A percentile compares a stretch with the other conserved stretches of the same genome.
Evolutionary conservation across 2,797 vertebrate species (phyloP).

Genomic region (Ciconia nigra): DNA sequence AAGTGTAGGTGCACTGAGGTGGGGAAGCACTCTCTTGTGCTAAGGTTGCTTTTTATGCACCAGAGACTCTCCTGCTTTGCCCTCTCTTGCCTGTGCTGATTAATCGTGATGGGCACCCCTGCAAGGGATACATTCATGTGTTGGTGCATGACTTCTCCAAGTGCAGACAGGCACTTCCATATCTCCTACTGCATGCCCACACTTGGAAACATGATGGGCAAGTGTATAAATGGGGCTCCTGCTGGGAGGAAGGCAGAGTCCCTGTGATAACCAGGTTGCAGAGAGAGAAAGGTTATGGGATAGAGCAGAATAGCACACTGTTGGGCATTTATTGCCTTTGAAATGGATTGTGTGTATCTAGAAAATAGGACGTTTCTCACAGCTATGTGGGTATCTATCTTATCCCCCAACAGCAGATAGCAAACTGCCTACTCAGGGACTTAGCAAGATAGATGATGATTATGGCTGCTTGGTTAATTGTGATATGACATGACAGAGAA

Average conservation of each 20-base stretch:
- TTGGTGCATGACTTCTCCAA: neutral
- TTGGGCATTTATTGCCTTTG: neutral
- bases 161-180: neutral
- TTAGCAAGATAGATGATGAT: neutral
- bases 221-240: neutral
- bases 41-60: neutral
- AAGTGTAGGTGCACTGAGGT: neutral
- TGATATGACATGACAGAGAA: constrained; percentile 29
- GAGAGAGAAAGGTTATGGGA: neutral
- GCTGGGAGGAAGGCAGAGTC: neutral
- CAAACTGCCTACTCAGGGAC: neutral
- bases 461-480: constrained; percentile 35
- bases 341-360: neutral
- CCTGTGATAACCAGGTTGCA: neutral
- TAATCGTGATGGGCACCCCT: rapidly evolving
- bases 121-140: rapidly evolving
- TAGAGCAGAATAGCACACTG: neutral
- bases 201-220: neutral
- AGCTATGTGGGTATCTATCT: neutral
- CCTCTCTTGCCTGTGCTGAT: neutral
- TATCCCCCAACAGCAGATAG: neutral
- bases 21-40: neutral
- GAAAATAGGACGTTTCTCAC: neutral
- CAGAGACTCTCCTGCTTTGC: neutral
- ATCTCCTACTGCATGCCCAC: neutral